These are phyloP conservation scores for Campoletis raptor DNA, from an alignment of 2,888 invertebrate species.

Conservation along the genomic window DNA sequence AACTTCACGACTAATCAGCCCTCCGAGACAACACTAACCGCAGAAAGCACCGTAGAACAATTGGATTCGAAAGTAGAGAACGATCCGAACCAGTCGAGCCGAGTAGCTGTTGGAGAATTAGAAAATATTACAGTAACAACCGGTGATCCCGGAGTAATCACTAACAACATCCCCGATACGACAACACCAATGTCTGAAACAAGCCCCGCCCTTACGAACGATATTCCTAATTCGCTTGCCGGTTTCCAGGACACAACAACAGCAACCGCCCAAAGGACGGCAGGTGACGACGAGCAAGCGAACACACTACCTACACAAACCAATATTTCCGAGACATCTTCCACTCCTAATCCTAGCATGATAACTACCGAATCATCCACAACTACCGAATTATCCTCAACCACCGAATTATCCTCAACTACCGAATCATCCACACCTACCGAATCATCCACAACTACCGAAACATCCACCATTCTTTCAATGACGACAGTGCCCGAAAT, in stretches of 20 bases:
- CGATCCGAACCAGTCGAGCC: constrained; percentile 28
- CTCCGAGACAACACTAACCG: constrained; percentile 68
- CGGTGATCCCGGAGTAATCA: constrained; percentile 66
- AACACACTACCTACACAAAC: constrained; percentile 74
- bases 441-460: constrained; percentile 33
- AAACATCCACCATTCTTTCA: constrained; percentile 59
- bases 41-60: constrained; percentile 59
- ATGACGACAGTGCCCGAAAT: constrained; percentile 49
- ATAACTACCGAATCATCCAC: constrained; percentile 39
- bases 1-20: constrained; percentile 72
- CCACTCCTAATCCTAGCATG: constrained; percentile 28
- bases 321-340: constrained; percentile 50
- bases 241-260: constrained; percentile 83
- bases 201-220: constrained; percentile 73
- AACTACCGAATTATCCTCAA: no score
- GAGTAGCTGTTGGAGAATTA: constrained; percentile 27
- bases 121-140: constrained; percentile 56
- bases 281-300: constrained; percentile 77
- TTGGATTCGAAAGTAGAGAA: constrained; percentile 51
- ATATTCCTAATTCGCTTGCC: constrained; percentile 81
- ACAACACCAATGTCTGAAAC: constrained; percentile 72
- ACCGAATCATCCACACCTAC: no score
- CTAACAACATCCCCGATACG: constrained; percentile 67
- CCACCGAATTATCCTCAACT: no score
- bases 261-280: constrained; percentile 84